These are phyloP conservation scores for Callocephalon fimbriatum DNA, from an alignment of 2,113 vertebrate genomes.

Conservation along the genomic window DNA sequence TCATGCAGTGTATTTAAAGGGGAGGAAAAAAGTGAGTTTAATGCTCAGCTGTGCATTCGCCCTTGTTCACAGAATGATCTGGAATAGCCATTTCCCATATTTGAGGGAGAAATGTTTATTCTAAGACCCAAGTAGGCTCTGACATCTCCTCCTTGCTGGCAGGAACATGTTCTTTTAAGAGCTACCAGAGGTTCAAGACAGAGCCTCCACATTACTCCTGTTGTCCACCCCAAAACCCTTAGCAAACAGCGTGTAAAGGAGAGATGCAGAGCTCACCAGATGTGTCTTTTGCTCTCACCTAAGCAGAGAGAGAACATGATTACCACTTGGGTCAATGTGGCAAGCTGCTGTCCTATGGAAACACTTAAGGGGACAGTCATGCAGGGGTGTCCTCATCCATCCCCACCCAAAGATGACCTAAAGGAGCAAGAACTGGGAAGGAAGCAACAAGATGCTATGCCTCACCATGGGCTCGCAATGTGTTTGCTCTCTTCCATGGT, in stretches of 20 bases:
- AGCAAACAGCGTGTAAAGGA: background rate
- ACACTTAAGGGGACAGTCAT: background rate
- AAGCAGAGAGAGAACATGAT: background rate
- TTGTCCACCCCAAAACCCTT: background rate
- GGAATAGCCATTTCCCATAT: constrained; percentile 6
- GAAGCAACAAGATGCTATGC: background rate
- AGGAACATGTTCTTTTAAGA: background rate
- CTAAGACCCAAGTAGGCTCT: background rate
- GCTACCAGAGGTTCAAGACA: background rate
- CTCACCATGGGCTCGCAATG: background rate
- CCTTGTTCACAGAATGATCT: background rate
- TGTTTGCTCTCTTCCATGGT: background rate
- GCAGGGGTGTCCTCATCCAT: background rate
- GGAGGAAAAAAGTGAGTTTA: background rate
- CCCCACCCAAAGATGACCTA: constrained; percentile 6
- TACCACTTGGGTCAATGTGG: background rate
- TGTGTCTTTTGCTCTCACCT: background rate
- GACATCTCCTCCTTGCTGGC: background rate
- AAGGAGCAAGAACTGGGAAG: background rate
- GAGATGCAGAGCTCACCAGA: background rate
- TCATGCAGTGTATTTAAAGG: background rate
- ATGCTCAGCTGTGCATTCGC: background rate
- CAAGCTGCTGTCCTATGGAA: background rate
- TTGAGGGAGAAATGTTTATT: background rate
- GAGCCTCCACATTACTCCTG: background rate